Base-by-base conservation (phyloP, 2,888 invertebrate genomes). In the Ephialtes manifestator region DNA sequence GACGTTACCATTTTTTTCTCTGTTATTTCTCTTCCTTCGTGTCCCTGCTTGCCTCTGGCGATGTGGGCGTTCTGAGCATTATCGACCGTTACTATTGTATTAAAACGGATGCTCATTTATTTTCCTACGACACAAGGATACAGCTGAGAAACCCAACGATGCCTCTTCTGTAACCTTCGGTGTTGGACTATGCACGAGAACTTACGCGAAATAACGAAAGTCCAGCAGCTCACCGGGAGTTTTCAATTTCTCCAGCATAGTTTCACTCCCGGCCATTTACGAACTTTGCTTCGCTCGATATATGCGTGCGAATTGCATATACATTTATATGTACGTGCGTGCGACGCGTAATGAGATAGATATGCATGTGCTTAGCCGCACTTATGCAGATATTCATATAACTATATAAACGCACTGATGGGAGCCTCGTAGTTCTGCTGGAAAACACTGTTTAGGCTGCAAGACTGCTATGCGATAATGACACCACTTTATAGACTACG, bases 171-270 rank as follows among this genome's bases (percentile, higher is more conserved):
- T 51, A 39, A 15, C 55, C 48, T 53, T 60, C 60, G 60, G 20
- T 53, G 53, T 20, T 53, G 7, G 15, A 28, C 28, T 43, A 39
- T 35, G 8, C 58, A 51, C 55, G 24, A 80, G 71, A 81, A 84
- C 53, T 79, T 55, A 55, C 84, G 74, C 72, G 78, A 77, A 87
- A 83, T 72, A 90, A 90, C 89, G 91, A 91, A 91, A 92, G 92
- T 91, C 87, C 88, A 82, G 89, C 86, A 86, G 78, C 43, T 53
- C 63, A 71, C 51, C 76, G 65, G 35, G 39, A 76, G 46, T 81
- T 88, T 89, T 89, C 88, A 90, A 91, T 92, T 91, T 92, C 91
- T 90, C 91, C 87, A 86, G 70, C 67, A 63, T 60, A 89, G 90
- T 92, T 91, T 91, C 91, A 90, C 91, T 82, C 84, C 79, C 85